These are phyloP conservation scores for Andrena fulva DNA, from an alignment of 2,888 invertebrate species.

Conservation along the genomic window DNA sequence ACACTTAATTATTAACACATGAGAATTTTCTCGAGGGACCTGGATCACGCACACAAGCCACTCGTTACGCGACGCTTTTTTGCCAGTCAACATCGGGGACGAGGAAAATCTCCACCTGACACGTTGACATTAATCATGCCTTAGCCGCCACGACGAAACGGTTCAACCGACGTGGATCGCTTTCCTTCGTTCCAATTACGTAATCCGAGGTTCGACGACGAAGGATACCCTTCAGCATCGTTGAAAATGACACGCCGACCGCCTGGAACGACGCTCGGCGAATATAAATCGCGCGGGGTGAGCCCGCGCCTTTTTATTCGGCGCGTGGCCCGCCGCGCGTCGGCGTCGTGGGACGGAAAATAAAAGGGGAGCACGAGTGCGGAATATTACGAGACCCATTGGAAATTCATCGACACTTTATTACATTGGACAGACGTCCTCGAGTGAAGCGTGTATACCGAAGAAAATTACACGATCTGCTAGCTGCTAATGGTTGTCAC, in stretches of 20 bases:
- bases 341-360: conserved; percentile 13
- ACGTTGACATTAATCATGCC: not conserved
- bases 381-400: not conserved
- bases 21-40: too few relatives aligned
- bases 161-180: not conserved
- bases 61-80: too few relatives aligned
- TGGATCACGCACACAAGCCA: too few relatives aligned
- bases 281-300: conserved; percentile 18
- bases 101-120: too few relatives aligned
- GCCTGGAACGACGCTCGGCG: not conserved
- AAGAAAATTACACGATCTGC: not conserved
- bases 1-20: too few relatives aligned
- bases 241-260: conserved; percentile 8
- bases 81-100: too few relatives aligned
- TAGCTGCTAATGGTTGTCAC: not conserved
- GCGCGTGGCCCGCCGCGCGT: not conserved
- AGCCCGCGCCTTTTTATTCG: not conserved
- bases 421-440: not conserved
- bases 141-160: not conserved
- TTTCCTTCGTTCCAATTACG: conserved; percentile 19
- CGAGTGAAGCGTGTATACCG: not conserved
- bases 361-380: conserved; percentile 9
- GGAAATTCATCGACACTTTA: conserved; percentile 8
- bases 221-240: conserved; percentile 5
- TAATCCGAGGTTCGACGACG: conserved; percentile 12